A percentile compares a stretch with the other conserved stretches of the same genome.
These are phyloP conservation scores for Drosophila prolongata DNA, from an alignment of 2,888 invertebrate genomes.

Conservation along the genomic window DNA sequence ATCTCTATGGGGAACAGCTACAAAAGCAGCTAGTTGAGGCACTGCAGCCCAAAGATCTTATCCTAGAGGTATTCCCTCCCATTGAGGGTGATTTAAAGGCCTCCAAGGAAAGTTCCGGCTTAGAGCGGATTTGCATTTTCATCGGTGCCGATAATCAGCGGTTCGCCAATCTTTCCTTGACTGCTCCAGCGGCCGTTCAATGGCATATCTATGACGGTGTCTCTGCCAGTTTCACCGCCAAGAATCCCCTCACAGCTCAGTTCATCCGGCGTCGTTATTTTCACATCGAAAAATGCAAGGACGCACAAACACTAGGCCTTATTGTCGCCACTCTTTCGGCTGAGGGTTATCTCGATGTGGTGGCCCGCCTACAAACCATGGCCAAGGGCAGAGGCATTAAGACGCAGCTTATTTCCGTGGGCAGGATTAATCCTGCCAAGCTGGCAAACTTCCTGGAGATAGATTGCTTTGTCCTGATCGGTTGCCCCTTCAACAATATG, in stretches of 20 bases:
- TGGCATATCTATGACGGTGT: slow-evolving; percentile 87
- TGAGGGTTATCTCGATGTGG: slow-evolving; percentile 90
- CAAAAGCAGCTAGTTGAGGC: slow-evolving; percentile 51
- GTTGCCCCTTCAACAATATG: slow-evolving; percentile 95
- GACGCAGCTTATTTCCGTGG: slow-evolving; percentile 95
- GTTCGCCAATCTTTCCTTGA: slow-evolving; percentile 87
- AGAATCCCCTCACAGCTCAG: slow-evolving; percentile 85
- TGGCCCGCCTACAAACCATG: slow-evolving; percentile 90
- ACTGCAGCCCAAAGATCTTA: slow-evolving; percentile 59
- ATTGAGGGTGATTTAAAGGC: slow-evolving; percentile 58
- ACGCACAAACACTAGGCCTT: slow-evolving; percentile 94
- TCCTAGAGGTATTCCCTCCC: slow-evolving; percentile 72
- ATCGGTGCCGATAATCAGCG: slow-evolving; percentile 88
- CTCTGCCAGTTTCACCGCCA: slow-evolving; percentile 81
- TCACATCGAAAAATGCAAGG: slow-evolving; percentile 95
- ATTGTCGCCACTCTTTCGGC: slow-evolving; percentile 96
- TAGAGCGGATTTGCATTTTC: slow-evolving; percentile 87
- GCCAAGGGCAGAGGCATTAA: slow-evolving; percentile 92
- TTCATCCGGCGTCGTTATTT: slow-evolving; percentile 92
- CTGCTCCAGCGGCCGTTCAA: slow-evolving; percentile 85
- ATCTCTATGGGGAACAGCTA: slow-evolving; percentile 84
- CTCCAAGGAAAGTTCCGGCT: slow-evolving; percentile 72
- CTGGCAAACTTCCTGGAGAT: slow-evolving; percentile 96
- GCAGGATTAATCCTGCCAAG: slow-evolving; percentile 97
- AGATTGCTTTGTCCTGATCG: slow-evolving; percentile 95